phyloP scores from a whole-genome alignment of 2,113 vertebrate genomes.

The Hemibagrus wyckioides region DNA sequence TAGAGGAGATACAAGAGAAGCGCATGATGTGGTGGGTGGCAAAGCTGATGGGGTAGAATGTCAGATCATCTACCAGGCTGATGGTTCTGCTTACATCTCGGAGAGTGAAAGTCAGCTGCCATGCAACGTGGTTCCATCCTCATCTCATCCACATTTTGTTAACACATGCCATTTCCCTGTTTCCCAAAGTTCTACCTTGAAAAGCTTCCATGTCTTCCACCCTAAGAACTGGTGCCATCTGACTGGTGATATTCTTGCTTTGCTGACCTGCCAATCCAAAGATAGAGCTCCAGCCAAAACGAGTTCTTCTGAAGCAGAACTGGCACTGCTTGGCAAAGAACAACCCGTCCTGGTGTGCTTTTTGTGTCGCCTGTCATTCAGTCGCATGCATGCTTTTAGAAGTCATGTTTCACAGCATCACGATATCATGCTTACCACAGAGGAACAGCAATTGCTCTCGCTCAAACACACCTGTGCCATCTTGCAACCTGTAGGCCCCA shows the following conservation, averaged over 20 bases:
- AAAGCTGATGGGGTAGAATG: conserved; percentile 82
- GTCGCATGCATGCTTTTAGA: conserved; percentile 81
- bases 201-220: conserved; percentile 90
- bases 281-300: conserved; percentile 76
- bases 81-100: conserved; percentile 85
- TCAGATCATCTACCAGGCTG: conserved; percentile 85
- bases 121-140: conserved; percentile 59
- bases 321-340: conserved; percentile 82
- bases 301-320: conserved; percentile 78
- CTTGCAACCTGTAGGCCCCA: conserved; percentile 87
- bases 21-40: conserved; percentile 76
- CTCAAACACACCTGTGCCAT: conserved; percentile 88
- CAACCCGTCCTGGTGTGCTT: conserved; percentile 91
- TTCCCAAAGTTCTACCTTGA: conserved; percentile 85
- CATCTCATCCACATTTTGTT: conserved; percentile 81
- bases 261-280: conserved; percentile 91
- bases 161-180: conserved; percentile 90
- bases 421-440: conserved; percentile 82
- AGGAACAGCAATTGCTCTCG: conserved; percentile 86
- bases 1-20: conserved; percentile 67
- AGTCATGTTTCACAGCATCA: conserved; percentile 85
- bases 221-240: conserved; percentile 88
- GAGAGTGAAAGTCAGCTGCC: conserved; percentile 82
- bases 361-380: conserved; percentile 86
- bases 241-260: conserved; percentile 86